Percentiles rank a stretch among this genome's conserved stretches.
These are phyloP conservation scores for Pseudorectes ferrugineus DNA, from an alignment of 2,113 vertebrate genomes.

Conservation along the genomic window DNA sequence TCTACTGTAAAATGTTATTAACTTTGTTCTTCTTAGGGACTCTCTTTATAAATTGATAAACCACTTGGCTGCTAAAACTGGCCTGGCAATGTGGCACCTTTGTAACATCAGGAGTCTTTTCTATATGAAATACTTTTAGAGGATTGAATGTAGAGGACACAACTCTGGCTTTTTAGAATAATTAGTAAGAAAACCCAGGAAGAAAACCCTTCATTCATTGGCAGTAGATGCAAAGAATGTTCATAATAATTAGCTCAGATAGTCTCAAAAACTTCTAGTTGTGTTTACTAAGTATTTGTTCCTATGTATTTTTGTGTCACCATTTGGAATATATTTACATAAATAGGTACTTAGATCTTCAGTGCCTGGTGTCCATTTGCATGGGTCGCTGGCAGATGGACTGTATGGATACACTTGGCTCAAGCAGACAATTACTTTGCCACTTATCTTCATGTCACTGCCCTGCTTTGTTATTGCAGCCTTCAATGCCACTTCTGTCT, in stretches of 20 bases:
- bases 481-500: conserved; percentile 64
- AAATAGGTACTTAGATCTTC: neutral
- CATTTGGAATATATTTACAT: conserved; percentile 14
- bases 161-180: neutral
- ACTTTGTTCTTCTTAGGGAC: neutral
- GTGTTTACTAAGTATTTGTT: neutral
- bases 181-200: neutral
- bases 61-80: neutral
- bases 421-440: conserved; percentile 52
- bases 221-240: neutral
- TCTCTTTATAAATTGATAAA: neutral
- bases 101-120: neutral
- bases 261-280: neutral
- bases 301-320: neutral
- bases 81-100: neutral
- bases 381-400: neutral
- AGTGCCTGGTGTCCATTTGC: neutral
- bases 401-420: conserved; percentile 25
- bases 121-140: neutral
- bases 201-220: neutral
- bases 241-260: neutral
- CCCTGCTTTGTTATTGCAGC: conserved; percentile 43
- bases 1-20: neutral
- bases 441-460: conserved; percentile 56
- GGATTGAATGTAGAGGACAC: neutral